Evolutionary conservation across 1,140 invertebrate species (phyloP), one percentile per base, ranked within the genome.

Genomic region (Tetragonula clypearis): DNA sequence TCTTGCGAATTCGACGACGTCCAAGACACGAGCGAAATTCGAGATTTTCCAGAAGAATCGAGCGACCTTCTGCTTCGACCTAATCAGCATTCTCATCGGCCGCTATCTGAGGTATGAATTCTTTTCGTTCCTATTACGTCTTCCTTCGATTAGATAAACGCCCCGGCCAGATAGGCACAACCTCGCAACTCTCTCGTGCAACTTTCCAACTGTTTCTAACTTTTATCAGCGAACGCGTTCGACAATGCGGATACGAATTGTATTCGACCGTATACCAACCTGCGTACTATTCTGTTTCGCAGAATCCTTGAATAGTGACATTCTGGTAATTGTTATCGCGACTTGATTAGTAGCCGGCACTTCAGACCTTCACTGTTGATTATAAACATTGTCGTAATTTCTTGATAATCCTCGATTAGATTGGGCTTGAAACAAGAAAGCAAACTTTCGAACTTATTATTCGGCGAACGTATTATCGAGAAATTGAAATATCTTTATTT

Each of bases 131-230:
- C 26, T 30, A 14, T 71, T 71, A 30, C 41, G 35, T 68, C 0
- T 60, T 5, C 11, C 1, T 41, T 55, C 30, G 82, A 79, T 84
- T 79, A 84, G 82, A 84, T 84, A 84, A 68, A 5, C n/a, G 17
- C 1, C 12, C 14, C 53, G 49, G 14, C n/a, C 0, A 73, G 66
- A 80, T 72, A 60, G 66, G 11, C n/a, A 30, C 30, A 30, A 30
- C 11, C 17, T 1, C n/a, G 4, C 5, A 58, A n/a, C 21, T 14
- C 2, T 21, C 2, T 21, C 15, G 26, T 5, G 35, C 17, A 41
- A 58, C 73, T 82, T 82, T 66, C 53, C 72, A 49, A 21, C 56
- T 82, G 8, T 66, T 55, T 14, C 19, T 8, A 19, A 68, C 2
- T 62, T 75, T 76, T 82, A 75, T 56, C 79, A 4, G 5, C 55